Conservation (phyloP, 2,797 vertebrate species). For the Acanthurus leucopareius region DNA sequence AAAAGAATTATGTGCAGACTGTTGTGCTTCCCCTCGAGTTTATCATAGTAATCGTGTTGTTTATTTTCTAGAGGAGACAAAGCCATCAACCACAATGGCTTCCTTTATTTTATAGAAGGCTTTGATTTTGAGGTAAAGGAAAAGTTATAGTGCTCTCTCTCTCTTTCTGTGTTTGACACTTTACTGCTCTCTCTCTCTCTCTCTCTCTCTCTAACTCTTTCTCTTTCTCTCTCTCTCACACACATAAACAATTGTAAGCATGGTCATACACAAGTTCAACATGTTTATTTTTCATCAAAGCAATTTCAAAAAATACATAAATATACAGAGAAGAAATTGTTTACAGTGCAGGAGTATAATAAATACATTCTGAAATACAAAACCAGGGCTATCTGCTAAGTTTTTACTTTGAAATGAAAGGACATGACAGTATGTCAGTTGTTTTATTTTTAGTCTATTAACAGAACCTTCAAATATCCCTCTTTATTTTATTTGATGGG, state of each 20-base stretch:
- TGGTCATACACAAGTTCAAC: neutral
- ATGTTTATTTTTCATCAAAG: conserved; percentile 47
- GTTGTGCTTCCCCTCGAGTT: conserved; percentile 35
- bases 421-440: conserved; percentile 1
- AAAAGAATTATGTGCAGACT: conserved; percentile 37
- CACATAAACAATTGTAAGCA: neutral
- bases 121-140: conserved; percentile 16
- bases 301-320: conserved; percentile 4
- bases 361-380: conserved; percentile 63
- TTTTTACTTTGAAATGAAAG: conserved; percentile 46
- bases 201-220: neutral
- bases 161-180: neutral
- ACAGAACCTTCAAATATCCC: conserved; percentile 36
- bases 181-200: neutral
- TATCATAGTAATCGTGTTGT: neutral
- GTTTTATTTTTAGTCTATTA: conserved; percentile 17
- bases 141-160: neutral
- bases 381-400: conserved; percentile 5
- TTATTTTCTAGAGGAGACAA: neutral
- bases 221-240: neutral
- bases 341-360: conserved; percentile 44
- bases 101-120: neutral
- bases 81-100: neutral
- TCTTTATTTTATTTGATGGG: neutral
- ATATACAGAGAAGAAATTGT: conserved; percentile 33